Evolutionary conservation across 2,113 vertebrate genomes (phyloP).

Genomic region (Gambusia affinis): DNA sequence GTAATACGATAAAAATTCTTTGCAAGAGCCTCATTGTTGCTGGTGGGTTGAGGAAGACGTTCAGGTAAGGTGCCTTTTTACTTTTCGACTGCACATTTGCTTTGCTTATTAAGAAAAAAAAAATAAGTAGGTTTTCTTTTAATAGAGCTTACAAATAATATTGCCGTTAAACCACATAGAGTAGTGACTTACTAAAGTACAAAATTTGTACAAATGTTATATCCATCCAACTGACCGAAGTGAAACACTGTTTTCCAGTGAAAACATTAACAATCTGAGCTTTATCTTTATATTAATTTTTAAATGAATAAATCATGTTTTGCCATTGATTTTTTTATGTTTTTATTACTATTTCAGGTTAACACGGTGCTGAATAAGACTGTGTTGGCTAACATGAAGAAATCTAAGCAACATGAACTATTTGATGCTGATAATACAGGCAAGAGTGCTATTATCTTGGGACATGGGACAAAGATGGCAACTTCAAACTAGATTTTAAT

Average conservation of each 20-base stretch:
- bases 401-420: background rate
- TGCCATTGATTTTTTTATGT: background rate
- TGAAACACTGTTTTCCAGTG: background rate
- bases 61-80: conserved; percentile 37
- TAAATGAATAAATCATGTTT: background rate
- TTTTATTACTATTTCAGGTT: conserved; percentile 1
- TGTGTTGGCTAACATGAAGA: conserved; percentile 42
- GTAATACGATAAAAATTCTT: conserved; percentile 41
- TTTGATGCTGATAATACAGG: conserved; percentile 28
- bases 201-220: too few relatives aligned
- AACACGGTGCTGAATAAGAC: background rate
- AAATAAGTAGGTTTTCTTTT: background rate
- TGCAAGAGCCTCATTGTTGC: conserved; percentile 8
- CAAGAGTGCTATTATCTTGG: conserved; percentile 1
- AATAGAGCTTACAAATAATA: background rate
- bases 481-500: too few relatives aligned
- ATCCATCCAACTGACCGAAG: background rate
- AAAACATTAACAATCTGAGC: background rate
- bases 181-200: background rate
- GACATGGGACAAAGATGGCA: background rate
- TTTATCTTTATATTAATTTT: background rate
- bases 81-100: background rate
- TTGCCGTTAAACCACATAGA: background rate
- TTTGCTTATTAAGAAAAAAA: background rate
- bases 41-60: conserved; percentile 4